These are phyloP conservation scores for Pteropus rufus DNA, from an alignment of 2,797 vertebrate species.

Conservation along the genomic window DNA sequence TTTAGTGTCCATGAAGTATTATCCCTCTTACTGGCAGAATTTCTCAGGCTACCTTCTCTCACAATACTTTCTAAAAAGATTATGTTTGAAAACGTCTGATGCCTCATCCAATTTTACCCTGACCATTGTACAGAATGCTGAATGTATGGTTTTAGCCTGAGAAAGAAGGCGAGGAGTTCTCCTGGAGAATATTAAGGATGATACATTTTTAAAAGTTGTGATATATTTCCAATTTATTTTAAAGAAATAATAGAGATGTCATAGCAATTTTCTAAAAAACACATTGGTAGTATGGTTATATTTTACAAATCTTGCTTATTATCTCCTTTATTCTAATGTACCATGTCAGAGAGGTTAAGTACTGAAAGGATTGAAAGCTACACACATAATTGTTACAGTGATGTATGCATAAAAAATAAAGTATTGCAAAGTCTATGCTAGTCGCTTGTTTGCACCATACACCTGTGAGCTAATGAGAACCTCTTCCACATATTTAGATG, in stretches of 20 bases:
- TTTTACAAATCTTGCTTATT: neutral
- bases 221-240: conserved; percentile 2
- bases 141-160: neutral
- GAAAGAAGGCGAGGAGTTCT: neutral
- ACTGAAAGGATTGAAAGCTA: neutral
- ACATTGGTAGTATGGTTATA: neutral
- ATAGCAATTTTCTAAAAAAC: neutral
- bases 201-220: neutral
- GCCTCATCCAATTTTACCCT: neutral
- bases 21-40: neutral
- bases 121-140: neutral
- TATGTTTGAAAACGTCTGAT: neutral
- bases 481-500: neutral
- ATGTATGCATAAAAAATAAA: neutral
- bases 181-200: neutral
- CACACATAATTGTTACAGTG: neutral
- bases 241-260: conserved; percentile 2
- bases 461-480: neutral
- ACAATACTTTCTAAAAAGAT: neutral
- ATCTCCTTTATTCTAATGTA: neutral
- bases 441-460: neutral
- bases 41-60: neutral
- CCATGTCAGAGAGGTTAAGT: neutral
- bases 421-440: neutral
- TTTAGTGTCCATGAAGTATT: neutral